phyloP scores from a whole-genome alignment of 2,888 invertebrate species.

The Andrena marginata region DNA sequence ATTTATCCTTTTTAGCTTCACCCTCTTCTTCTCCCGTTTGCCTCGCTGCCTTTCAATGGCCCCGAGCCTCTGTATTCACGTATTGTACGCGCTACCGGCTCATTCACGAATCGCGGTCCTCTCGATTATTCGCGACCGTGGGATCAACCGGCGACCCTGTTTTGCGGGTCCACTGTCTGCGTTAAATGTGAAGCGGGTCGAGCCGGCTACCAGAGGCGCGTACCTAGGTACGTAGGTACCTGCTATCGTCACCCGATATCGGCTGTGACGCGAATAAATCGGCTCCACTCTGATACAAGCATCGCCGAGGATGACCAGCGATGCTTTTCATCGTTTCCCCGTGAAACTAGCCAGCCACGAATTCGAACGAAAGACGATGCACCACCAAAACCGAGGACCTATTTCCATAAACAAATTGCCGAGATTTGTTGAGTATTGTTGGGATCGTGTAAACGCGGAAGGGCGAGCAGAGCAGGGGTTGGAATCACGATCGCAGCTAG shows the following conservation, averaged over 20 bases:
- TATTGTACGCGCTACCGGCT: slow-evolving; percentile 67
- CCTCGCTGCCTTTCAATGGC: slow-evolving; percentile 77
- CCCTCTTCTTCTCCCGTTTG: slow-evolving; percentile 59
- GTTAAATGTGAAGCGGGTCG: neutral
- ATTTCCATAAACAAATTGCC: neutral
- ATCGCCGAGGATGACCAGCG: neutral
- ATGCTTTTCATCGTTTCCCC: no score
- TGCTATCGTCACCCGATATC: neutral
- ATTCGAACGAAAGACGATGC: no score
- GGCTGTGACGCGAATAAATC: neutral
- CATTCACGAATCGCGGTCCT: slow-evolving; percentile 65
- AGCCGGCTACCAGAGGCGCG: neutral
- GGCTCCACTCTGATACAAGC: neutral
- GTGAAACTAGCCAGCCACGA: no score
- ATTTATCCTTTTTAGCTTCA: slow-evolving; percentile 56
- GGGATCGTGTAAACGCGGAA: neutral
- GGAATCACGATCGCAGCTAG: slow-evolving; percentile 2
- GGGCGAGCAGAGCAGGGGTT: neutral
- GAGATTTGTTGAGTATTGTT: neutral
- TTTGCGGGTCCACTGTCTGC: slow-evolving; percentile 2
- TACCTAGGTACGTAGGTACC: neutral
- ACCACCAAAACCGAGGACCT: no score
- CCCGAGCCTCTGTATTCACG: slow-evolving; percentile 55
- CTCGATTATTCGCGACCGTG: slow-evolving; percentile 29
- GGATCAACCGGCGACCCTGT: slow-evolving; percentile 2